Base-by-base conservation (phyloP, 2,797 vertebrate species). In the Brachymystax lenok region DNA sequence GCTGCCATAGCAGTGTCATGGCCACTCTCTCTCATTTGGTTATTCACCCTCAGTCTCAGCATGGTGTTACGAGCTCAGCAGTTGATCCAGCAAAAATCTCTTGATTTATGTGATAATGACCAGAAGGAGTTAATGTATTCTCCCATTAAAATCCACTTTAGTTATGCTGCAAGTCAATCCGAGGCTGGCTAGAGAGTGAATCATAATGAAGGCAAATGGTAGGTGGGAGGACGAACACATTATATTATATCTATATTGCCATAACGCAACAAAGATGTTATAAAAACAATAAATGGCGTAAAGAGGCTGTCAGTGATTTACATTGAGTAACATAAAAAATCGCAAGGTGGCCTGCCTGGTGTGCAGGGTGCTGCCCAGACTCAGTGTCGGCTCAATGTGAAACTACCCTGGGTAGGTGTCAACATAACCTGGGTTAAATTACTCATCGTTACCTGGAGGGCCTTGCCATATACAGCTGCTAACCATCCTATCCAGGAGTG, bases 141-240 rank as follows among this genome's bases (percentile, higher is more conserved):
- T 96, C 96, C 96, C 96, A 97, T 98, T 98, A 98, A 98, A 98
- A 97, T 97, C 96, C 95, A 97, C 96, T 98, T 98, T 97, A 97
- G 96, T 97, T 97, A 96, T 95, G 93, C 95, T 95, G 95, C 93
- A 96, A 97, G 97, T 99, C 97, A 98, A 97, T 98, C 97, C 97
- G 95, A 96, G 95, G 93, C 93, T 94, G 94, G 93, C 93, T 93
- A 91, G 95, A 95, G 93, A 96, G 95, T 97, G 96, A 96, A 97
- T 96, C 96, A 96, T 96, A 96, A 93, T 95, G 95, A 93, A 93
- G 93, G 91, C 82, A 93, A 93, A 93, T 92, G 90, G 90, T 90
- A 91, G 87, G 79, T 90, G 92, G 91, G 93, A 88, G 90, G 88
- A 84, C 82, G 88, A 84, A 46, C 40, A 91, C 88, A 88, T 40